These are phyloP conservation scores for Panthera leo DNA, from an alignment of 2,113 vertebrate species.

Conservation along the genomic window DNA sequence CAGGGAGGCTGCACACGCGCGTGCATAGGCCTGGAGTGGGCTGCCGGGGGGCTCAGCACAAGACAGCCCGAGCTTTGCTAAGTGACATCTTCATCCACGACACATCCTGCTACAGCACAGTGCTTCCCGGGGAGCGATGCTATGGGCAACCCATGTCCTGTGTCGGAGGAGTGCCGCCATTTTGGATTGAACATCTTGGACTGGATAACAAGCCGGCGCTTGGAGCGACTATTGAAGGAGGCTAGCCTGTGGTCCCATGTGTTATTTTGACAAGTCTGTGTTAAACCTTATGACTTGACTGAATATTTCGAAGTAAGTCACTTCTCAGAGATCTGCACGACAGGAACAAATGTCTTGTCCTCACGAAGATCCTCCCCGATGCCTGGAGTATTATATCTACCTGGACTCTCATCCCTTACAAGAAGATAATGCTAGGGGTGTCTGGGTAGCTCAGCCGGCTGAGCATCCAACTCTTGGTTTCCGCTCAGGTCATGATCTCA, in stretches of 20 bases:
- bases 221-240: too few species aligned
- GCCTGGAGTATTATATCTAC: too few species aligned
- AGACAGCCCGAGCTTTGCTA: accelerated
- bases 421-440: background rate
- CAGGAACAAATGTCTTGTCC: background rate
- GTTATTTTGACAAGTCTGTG: background rate
- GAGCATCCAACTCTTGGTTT: too few species aligned
- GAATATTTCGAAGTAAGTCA: background rate
- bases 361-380: background rate
- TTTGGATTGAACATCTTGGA: background rate
- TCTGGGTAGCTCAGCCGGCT: too few species aligned
- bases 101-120: background rate
- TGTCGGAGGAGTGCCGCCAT: background rate
- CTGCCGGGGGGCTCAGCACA: background rate
- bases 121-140: accelerated
- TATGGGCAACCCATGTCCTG: too few species aligned
- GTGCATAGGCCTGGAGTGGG: accelerated
- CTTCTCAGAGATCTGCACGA: background rate
- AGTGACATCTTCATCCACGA: accelerated
- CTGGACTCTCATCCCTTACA: background rate
- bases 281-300: background rate
- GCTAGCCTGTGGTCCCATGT: background rate
- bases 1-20: accelerated
- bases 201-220: background rate
- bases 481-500: too few species aligned